Evolutionary conservation across 2,888 invertebrate genomes (phyloP).

Genomic region (Andrena minutula): DNA sequence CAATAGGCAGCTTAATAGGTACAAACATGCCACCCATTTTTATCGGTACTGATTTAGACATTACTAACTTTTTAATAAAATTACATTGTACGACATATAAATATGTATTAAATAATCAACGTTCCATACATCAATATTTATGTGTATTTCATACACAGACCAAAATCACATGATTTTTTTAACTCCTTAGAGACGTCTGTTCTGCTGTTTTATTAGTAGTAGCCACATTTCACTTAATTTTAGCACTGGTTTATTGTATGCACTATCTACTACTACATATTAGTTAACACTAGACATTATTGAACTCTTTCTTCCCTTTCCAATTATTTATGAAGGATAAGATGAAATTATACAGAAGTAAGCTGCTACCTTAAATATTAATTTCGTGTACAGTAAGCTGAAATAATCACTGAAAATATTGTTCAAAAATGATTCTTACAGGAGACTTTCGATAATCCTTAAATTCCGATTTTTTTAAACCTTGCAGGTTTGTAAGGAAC

Average conservation of each 20-base stretch:
- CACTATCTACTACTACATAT: slow-evolving; percentile 20
- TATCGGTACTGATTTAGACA: not conserved
- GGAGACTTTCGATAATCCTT: too few species aligned
- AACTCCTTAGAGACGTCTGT: slow-evolving; percentile 36
- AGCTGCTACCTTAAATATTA: not conserved
- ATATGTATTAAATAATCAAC: not conserved
- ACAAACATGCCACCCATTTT: slow-evolving; percentile 1
- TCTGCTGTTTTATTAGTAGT: slow-evolving; percentile 22
- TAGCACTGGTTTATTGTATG: slow-evolving; percentile 36
- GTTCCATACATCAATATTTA: not conserved
- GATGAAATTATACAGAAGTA: not conserved
- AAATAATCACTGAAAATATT: slow-evolving; percentile 1
- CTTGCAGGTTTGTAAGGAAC: too few species aligned
- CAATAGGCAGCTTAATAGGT: not conserved
- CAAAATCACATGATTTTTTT: slow-evolving; percentile 21
- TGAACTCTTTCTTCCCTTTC: not conserved
- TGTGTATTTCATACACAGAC: not conserved
- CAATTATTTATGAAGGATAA: not conserved
- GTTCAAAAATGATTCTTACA: not conserved
- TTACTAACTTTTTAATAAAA: not conserved
- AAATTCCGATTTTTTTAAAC: too few species aligned
- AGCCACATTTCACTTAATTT: slow-evolving; percentile 30
- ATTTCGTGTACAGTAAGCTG: not conserved
- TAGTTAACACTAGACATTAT: slow-evolving; percentile 20
- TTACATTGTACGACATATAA: not conserved